Evolutionary conservation across 1,140 invertebrate genomes (phyloP).

Genomic region (Dolichoris vasculosae): DNA sequence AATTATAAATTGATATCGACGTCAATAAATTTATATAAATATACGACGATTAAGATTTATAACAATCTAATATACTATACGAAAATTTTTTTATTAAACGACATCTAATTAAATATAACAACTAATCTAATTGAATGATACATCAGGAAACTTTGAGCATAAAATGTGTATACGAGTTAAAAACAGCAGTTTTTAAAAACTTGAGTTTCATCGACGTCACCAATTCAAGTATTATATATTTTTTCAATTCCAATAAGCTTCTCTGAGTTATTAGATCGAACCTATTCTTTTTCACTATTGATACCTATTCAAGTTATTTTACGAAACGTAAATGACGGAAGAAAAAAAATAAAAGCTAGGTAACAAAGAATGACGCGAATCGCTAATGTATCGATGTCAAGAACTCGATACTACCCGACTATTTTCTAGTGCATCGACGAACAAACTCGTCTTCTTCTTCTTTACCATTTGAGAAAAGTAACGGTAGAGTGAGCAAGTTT

Average conservation of each 20-base stretch:
- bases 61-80: no score
- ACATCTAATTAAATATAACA: neutral
- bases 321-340: neutral
- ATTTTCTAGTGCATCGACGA: slow-evolving; percentile 13
- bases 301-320: neutral
- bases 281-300: neutral
- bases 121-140: slow-evolving; percentile 9
- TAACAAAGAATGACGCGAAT: neutral
- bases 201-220: neutral
- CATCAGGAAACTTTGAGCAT: neutral
- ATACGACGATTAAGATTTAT: no score
- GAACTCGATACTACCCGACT: neutral
- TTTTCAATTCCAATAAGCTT: neutral
- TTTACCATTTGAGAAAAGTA: slow-evolving; percentile 40
- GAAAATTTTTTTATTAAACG: no score
- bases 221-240: neutral
- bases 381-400: slow-evolving; percentile 10
- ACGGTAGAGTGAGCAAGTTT: slow-evolving; percentile 38
- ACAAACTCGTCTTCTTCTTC: slow-evolving; percentile 19
- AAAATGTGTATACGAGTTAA: slow-evolving; percentile 4
- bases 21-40: no score
- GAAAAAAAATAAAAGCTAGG: neutral
- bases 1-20: no score
- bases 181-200: neutral
- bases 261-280: neutral